A percentile compares a stretch with the other conserved stretches of the same genome.
phyloP scores from a whole-genome alignment of 2,113 vertebrate species.

The Daboia siamensis region DNA sequence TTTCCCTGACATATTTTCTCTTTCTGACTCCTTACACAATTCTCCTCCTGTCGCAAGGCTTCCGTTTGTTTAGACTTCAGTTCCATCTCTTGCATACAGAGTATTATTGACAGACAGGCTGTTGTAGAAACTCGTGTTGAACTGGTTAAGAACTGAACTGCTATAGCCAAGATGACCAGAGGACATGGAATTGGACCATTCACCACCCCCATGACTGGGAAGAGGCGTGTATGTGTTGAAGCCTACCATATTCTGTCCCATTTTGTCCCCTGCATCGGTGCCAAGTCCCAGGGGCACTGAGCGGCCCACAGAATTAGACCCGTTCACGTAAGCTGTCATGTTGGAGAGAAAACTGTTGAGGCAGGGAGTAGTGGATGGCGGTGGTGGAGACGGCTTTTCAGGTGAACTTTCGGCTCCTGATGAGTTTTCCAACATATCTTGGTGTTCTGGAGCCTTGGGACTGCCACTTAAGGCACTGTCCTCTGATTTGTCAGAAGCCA shows the following conservation, averaged over 20 bases:
- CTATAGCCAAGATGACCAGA: constrained; percentile 77
- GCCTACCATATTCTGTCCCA: constrained; percentile 73
- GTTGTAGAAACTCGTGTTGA: constrained; percentile 87
- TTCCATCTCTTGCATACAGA: constrained; percentile 87
- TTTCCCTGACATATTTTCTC: constrained; percentile 18
- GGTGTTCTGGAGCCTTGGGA: constrained; percentile 69
- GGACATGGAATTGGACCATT: constrained; percentile 78
- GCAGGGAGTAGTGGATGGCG: constrained; percentile 73
- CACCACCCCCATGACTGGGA: constrained; percentile 71
- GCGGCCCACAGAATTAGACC: constrained; percentile 54
- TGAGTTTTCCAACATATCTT: constrained; percentile 73
- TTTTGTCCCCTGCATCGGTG: constrained; percentile 77
- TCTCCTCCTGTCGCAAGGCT: not conserved
- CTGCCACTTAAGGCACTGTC: constrained; percentile 66
- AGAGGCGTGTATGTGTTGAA: constrained; percentile 84
- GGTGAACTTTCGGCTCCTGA: constrained; percentile 59
- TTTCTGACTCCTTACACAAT: not conserved
- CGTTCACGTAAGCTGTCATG: constrained; percentile 68
- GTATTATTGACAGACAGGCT: constrained; percentile 72
- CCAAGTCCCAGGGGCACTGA: constrained; percentile 74
- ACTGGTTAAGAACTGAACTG: constrained; percentile 85
- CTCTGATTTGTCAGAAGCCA: constrained; percentile 77
- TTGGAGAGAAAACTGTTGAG: constrained; percentile 88
- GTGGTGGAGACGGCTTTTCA: constrained; percentile 75
- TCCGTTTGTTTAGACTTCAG: constrained; percentile 78